Evolutionary conservation across 2,113 vertebrate genomes (phyloP), one percentile per base, ranked within the genome.

Genomic region (Deroptyus accipitrinus): DNA sequence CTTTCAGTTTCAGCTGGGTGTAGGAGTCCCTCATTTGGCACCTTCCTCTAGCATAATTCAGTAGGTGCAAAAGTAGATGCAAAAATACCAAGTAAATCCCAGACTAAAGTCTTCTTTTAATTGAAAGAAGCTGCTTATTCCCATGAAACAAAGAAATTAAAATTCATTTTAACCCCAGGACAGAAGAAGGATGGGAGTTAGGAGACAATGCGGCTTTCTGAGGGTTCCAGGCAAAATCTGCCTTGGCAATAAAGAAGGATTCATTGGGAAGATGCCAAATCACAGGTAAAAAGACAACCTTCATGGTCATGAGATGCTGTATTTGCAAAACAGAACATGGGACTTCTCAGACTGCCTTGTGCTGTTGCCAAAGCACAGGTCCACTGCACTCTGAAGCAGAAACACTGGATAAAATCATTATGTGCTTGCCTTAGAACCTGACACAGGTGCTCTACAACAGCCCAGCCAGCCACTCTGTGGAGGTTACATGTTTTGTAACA

Each of bases 401-500:
- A 3, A 5, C 37, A 42, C 2, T 18, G 61, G 39, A 87, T 76
- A 91, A 94, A 93, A 91, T 82, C n/a, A 46, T 28, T 61, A 48
- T 68, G 78, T 46, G 39, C 23, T 87, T 84, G 44, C 88, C 74
- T 75, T 82, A 35, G 70, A 96, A 82, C 6, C 42, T 91, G 74
- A 48, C 39, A 64, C 18, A 37, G 86, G 48, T 22, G 35, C 74
- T 75, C 73, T 54, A 74, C 66, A 83, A 48, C 55, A 89, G 73
- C 31, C 41, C 55, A 67, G 44, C 44, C 0, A 0, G 74, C 48
- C 0, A 0, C 66, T 44, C 28, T 51, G 25, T 54, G 48, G 2
- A 3, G 59, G 30, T 82, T 67, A 51, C 48, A 27, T 44, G 18
- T 51, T 91, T 93, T 51, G 9, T 51, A 84, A 63, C 44, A 79